These are phyloP conservation scores for Ptychobarbus kaznakovi DNA, from an alignment of 2,797 vertebrate species.

Conservation along the genomic window DNA sequence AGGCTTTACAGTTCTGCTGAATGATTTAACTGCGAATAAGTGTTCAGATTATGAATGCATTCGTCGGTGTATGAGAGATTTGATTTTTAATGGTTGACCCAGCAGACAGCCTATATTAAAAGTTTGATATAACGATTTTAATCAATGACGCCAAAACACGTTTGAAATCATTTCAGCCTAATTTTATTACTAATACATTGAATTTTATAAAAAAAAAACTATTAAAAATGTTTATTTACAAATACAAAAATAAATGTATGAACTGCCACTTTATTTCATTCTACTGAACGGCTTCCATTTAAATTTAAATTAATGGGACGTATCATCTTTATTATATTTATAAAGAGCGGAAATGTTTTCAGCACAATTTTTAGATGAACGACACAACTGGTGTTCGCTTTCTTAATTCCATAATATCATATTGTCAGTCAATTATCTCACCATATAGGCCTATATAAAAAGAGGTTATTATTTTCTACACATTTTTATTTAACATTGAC, in stretches of 20 bases:
- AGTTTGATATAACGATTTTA: not conserved
- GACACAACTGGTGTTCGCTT: not conserved
- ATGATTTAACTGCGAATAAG: conserved; percentile 13
- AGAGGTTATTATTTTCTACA: too few relatives aligned
- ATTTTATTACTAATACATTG: not conserved
- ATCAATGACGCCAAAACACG: conserved; percentile 2
- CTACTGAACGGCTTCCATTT: not conserved
- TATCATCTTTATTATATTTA: not conserved
- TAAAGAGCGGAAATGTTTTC: conserved; percentile 6
- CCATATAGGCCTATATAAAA: too few relatives aligned
- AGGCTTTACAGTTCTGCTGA: not conserved
- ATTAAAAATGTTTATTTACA: not conserved
- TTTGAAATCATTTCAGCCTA: not conserved
- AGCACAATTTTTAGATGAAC: conserved; percentile 12
- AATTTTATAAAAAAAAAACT: conserved; percentile 1
- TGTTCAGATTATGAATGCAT: not conserved
- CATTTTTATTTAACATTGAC: too few relatives aligned
- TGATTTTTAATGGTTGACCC: not conserved
- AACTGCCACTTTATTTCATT: not conserved
- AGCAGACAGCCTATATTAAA: not conserved
- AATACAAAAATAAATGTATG: not conserved
- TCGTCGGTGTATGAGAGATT: conserved; percentile 4
- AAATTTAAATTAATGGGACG: not conserved
- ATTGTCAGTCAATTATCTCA: conserved; percentile 13
- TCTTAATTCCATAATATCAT: not conserved